Conservation (phyloP, 2,888 invertebrate genomes). For the Gymnosoma rotundatum region DNA sequence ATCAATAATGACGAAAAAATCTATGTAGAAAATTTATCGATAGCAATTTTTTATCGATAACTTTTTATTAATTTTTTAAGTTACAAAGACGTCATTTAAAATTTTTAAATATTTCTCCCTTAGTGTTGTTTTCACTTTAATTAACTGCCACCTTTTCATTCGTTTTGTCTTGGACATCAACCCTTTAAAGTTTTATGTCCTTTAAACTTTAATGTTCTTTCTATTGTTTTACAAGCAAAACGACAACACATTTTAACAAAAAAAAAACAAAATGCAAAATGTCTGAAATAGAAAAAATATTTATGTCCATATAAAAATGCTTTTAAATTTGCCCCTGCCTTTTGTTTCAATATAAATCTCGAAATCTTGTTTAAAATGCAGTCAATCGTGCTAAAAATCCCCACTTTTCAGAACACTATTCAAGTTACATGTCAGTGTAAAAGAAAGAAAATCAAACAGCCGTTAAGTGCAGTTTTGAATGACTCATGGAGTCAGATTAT, state of each 20-base stretch:
- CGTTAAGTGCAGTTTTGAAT: constrained; percentile 31
- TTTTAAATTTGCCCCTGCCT: constrained; percentile 2
- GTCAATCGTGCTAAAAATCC: constrained; percentile 17
- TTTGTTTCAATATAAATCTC: constrained; percentile 9
- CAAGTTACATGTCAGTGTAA: not conserved
- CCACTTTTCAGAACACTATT: constrained; percentile 27
- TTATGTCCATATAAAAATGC: constrained; percentile 4
- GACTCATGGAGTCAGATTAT: constrained; percentile 48
- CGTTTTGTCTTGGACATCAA: not conserved
- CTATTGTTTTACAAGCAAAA: constrained; percentile 14
- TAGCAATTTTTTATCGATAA: not conserved
- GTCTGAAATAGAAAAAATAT: not conserved
- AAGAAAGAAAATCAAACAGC: constrained; percentile 35
- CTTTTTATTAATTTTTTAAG: not conserved
- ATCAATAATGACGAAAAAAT: not conserved
- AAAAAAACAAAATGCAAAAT: not conserved
- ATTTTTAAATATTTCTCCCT: not conserved
- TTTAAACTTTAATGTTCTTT: constrained; percentile 1
- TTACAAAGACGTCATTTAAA: not conserved
- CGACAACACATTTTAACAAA: not conserved
- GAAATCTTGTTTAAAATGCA: constrained; percentile 19
- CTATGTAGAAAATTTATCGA: not conserved
- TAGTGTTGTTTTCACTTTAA: not conserved
- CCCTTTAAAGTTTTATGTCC: not conserved
- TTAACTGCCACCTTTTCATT: not conserved